These are phyloP conservation scores for Microcebus tavaratra DNA, from an alignment of 2,113 vertebrate genomes.

Conservation along the genomic window DNA sequence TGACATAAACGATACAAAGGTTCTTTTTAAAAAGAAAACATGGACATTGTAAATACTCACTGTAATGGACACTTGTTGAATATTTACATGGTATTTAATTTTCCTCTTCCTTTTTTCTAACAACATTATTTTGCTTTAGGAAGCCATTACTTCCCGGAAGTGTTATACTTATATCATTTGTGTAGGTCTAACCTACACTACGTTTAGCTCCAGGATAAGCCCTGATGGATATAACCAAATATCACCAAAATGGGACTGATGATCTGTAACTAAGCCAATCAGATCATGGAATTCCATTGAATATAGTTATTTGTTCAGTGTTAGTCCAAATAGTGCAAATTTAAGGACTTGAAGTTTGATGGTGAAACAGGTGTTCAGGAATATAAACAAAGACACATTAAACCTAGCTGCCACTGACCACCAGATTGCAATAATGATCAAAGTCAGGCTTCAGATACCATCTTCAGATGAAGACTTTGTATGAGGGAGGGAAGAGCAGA, in stretches of 20 bases:
- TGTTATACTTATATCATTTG: neutral
- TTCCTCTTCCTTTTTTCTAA: neutral
- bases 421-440: neutral
- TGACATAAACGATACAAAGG: neutral
- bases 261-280: neutral
- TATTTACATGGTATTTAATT: neutral
- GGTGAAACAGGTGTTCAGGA: neutral
- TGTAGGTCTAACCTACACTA: neutral
- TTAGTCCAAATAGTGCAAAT: neutral
- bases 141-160: neutral
- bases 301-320: neutral
- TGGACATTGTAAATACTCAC: neutral
- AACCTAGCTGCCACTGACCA: neutral
- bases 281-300: neutral
- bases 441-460: neutral
- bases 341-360: neutral
- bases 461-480: neutral
- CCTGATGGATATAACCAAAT: neutral
- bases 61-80: neutral
- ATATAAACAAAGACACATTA: neutral
- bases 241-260: neutral
- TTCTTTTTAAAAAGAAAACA: conserved; percentile 3
- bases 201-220: neutral
- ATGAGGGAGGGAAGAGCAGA: neutral
- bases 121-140: neutral